A percentile compares a stretch with the other conserved stretches of the same genome.
phyloP scores from a whole-genome alignment of 2,888 invertebrate genomes.

The Eulithis testata region DNA sequence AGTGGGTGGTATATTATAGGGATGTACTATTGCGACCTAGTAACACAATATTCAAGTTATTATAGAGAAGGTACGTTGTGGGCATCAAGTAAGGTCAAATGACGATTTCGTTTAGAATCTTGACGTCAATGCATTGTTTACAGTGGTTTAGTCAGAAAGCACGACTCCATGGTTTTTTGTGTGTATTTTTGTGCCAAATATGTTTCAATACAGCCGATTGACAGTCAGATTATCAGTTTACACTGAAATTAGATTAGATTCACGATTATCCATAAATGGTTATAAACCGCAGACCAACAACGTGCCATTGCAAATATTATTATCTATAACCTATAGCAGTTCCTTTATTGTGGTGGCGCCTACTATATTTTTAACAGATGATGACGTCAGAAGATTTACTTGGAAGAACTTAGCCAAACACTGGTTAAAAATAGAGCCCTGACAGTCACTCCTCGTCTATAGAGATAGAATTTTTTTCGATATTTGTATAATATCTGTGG shows the following conservation, averaged over 20 bases:
- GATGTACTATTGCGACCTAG: constrained; percentile 32
- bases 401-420: constrained; percentile 18
- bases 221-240: background rate
- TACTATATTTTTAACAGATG: constrained; percentile 20
- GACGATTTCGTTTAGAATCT: background rate
- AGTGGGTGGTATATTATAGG: constrained; percentile 27
- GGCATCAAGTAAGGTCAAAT: background rate
- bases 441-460: too few relatives aligned
- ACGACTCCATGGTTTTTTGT: background rate
- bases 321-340: constrained; percentile 43
- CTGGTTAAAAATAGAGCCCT: background rate
- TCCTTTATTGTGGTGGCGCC: constrained; percentile 46
- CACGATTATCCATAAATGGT: constrained; percentile 16
- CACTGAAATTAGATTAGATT: constrained; percentile 10
- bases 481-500: too few relatives aligned
- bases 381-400: constrained; percentile 33
- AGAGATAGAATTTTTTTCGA: too few relatives aligned
- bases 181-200: background rate
- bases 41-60: constrained; percentile 32
- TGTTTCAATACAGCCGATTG: background rate
- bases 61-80: constrained; percentile 10
- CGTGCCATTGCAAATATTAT: constrained; percentile 45
- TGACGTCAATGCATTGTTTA: too few relatives aligned
- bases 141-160: too few relatives aligned
- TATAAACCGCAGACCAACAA: constrained; percentile 34